A percentile compares a stretch with the other conserved stretches of the same genome.
Evolutionary conservation across 2,113 vertebrate species (phyloP).

Genomic region (Henicopernis longicauda): DNA sequence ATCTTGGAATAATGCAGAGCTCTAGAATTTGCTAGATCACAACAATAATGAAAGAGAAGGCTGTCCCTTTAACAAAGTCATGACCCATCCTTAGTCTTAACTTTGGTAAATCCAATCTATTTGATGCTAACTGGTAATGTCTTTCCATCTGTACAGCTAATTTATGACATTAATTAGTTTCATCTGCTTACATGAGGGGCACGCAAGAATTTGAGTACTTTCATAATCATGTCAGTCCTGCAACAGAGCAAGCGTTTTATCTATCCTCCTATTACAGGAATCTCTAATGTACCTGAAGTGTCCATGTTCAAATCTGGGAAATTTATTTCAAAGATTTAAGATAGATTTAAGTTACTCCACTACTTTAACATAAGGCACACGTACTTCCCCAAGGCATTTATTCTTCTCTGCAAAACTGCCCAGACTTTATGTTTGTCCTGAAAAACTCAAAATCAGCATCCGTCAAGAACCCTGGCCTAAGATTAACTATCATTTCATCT

Average conservation of each 20-base stretch:
- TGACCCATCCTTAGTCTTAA: background rate
- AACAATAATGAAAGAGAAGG: background rate
- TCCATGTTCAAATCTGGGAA: background rate
- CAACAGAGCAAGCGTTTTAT: background rate
- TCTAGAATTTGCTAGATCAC: background rate
- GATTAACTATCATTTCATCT: background rate
- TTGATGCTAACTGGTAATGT: constrained; percentile 14
- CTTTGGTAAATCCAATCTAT: constrained; percentile 11
- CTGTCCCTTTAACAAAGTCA: background rate
- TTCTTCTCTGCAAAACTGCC: background rate
- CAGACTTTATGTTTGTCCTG: background rate
- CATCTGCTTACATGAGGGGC: background rate
- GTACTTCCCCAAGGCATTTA: background rate
- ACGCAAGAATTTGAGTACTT: background rate
- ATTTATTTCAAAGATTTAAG: background rate
- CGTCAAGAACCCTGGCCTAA: background rate
- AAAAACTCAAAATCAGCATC: background rate
- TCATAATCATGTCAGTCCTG: background rate
- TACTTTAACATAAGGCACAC: background rate
- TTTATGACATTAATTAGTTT: background rate
- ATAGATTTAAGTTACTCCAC: background rate
- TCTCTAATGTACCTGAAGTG: background rate
- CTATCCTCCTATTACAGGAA: background rate
- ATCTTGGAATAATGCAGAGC: background rate
- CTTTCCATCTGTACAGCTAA: constrained; percentile 22